These are phyloP conservation scores for Corythornis leucogaster DNA, from an alignment of 2,797 vertebrate genomes.

Conservation along the genomic window DNA sequence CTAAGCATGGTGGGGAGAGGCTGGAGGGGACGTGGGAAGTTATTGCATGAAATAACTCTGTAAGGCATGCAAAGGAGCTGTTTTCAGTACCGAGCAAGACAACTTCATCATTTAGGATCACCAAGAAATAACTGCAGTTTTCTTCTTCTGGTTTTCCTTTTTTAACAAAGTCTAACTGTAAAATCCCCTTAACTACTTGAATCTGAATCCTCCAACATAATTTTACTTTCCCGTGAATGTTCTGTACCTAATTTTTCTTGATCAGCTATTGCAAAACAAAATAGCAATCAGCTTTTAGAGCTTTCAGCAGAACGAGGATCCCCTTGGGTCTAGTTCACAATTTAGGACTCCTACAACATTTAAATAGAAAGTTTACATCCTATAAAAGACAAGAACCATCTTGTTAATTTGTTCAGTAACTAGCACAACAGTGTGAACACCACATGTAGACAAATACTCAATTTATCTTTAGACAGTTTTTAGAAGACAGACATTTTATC, in stretches of 20 bases:
- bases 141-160: background rate
- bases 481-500: slow-evolving; percentile 68
- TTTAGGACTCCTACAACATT: background rate
- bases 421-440: slow-evolving; percentile 41
- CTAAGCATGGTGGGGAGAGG: slow-evolving; percentile 35
- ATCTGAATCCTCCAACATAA: background rate
- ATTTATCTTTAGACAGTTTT: slow-evolving; percentile 62
- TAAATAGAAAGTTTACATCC: slow-evolving; percentile 23
- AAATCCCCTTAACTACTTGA: background rate
- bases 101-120: background rate
- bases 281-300: background rate
- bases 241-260: background rate
- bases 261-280: background rate
- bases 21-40: slow-evolving; percentile 39
- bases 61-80: slow-evolving; percentile 36
- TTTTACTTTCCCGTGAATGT: background rate
- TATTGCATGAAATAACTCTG: slow-evolving; percentile 7
- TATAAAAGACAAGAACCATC: slow-evolving; percentile 38
- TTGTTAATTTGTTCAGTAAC: slow-evolving; percentile 43
- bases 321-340: background rate
- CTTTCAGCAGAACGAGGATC: background rate
- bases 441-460: slow-evolving; percentile 48
- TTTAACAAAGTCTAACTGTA: background rate
- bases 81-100: background rate
- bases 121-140: background rate